These are phyloP conservation scores for Crotalus tigris DNA, from an alignment of 2,113 vertebrate genomes.

Conservation along the genomic window DNA sequence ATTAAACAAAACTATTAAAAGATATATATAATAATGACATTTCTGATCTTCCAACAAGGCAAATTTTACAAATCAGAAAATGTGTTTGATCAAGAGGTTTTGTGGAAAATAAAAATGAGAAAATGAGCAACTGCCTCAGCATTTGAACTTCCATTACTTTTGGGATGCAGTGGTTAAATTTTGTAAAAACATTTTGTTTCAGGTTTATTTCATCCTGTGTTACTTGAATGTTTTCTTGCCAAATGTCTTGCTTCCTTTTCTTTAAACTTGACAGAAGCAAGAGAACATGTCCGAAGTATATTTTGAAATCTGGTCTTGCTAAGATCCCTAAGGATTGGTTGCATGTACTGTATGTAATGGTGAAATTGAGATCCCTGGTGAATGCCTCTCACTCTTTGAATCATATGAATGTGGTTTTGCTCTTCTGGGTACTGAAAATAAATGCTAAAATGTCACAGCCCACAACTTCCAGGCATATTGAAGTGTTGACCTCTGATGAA, in stretches of 20 bases:
- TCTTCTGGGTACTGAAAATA: constrained; percentile 12
- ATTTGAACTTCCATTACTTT: background rate
- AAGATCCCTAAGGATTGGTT: background rate
- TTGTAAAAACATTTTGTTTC: constrained; percentile 12
- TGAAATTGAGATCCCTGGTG: constrained; percentile 1
- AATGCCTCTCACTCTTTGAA: background rate
- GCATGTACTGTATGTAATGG: background rate
- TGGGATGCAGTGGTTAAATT: background rate
- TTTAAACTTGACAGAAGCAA: constrained; percentile 13
- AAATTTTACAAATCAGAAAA: background rate
- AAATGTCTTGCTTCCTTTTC: constrained; percentile 1
- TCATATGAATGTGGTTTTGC: background rate
- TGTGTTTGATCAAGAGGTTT: background rate
- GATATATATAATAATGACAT: background rate
- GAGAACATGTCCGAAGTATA: background rate
- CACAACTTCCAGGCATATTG: background rate
- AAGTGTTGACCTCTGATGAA: constrained; percentile 4
- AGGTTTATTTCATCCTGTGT: background rate
- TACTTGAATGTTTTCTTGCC: background rate
- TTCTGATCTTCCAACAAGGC: background rate
- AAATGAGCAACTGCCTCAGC: background rate
- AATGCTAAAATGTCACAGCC: background rate
- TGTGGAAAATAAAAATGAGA: background rate
- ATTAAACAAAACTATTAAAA: background rate
- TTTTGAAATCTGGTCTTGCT: constrained; percentile 15